These are phyloP conservation scores for Australoheros facetus DNA, from an alignment of 2,797 vertebrate genomes.

Conservation along the genomic window DNA sequence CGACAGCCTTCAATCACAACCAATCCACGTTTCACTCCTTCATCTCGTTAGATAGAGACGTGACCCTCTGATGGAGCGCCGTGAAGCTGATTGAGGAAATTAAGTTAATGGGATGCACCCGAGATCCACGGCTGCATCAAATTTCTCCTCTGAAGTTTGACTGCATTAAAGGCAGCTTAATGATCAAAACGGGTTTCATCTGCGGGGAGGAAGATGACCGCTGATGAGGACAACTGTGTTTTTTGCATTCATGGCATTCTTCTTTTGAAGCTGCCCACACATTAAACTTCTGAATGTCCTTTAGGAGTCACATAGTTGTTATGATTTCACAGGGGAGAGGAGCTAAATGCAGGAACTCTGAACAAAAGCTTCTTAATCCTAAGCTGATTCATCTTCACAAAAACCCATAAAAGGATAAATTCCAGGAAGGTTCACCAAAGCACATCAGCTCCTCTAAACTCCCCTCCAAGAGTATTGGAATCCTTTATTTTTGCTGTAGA, in stretches of 20 bases:
- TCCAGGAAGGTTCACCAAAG: background rate
- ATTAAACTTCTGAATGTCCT: background rate
- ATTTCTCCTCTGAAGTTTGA: background rate
- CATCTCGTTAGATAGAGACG: conserved; percentile 14
- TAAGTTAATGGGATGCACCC: background rate
- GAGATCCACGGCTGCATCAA: background rate
- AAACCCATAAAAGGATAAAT: background rate
- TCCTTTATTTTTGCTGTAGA: too few relatives aligned
- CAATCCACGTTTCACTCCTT: background rate
- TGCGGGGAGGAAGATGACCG: background rate
- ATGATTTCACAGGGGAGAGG: background rate
- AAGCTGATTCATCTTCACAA: background rate
- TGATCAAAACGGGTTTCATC: conserved; percentile 27
- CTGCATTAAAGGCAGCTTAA: conserved; percentile 21
- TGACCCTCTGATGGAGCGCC: background rate
- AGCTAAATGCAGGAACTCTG: background rate
- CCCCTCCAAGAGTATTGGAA: too few relatives aligned
- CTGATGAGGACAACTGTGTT: background rate
- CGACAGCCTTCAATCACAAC: background rate
- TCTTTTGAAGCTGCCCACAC: background rate
- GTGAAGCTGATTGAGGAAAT: conserved; percentile 45
- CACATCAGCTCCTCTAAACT: too few relatives aligned
- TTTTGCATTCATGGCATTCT: background rate
- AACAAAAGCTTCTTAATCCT: background rate
- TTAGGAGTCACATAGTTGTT: background rate